Evolutionary conservation across 2,888 invertebrate species (phyloP).

Genomic region (Lepetodrilus schrolli): DNA sequence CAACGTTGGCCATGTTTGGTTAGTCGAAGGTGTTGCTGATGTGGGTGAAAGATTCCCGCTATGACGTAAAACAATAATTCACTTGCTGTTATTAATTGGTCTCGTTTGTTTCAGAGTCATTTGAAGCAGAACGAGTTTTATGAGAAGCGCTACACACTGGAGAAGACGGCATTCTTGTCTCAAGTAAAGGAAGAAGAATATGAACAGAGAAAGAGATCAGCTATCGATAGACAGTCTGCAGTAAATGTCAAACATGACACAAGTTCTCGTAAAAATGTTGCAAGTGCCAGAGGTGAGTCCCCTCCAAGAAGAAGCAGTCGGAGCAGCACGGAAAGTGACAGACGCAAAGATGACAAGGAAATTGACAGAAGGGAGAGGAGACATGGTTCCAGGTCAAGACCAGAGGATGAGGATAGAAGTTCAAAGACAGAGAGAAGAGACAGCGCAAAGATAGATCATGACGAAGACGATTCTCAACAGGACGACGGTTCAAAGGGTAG

Average conservation of each 20-base stretch:
- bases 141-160: slow-evolving; percentile 62
- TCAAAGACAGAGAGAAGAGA: neutral
- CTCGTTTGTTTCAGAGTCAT: slow-evolving; percentile 62
- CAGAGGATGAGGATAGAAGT: neutral
- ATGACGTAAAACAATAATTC: no score
- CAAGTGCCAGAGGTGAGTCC: neutral
- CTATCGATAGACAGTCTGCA: no score
- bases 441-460: neutral
- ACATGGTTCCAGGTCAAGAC: neutral
- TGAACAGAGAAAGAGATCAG: neutral
- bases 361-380: neutral
- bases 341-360: neutral
- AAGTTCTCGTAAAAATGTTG: neutral
- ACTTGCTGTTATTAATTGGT: no score
- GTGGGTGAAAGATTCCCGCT: no score
- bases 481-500: slow-evolving; percentile 24
- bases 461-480: neutral
- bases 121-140: slow-evolving; percentile 63
- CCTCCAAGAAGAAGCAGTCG: neutral
- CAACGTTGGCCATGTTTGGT: no score
- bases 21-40: no score
- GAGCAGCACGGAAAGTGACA: neutral
- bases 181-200: neutral
- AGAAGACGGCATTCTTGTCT: slow-evolving; percentile 61
- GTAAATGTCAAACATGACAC: neutral